Evolutionary conservation across 2,888 invertebrate genomes (phyloP).

Genomic region (Phengaris alcon): DNA sequence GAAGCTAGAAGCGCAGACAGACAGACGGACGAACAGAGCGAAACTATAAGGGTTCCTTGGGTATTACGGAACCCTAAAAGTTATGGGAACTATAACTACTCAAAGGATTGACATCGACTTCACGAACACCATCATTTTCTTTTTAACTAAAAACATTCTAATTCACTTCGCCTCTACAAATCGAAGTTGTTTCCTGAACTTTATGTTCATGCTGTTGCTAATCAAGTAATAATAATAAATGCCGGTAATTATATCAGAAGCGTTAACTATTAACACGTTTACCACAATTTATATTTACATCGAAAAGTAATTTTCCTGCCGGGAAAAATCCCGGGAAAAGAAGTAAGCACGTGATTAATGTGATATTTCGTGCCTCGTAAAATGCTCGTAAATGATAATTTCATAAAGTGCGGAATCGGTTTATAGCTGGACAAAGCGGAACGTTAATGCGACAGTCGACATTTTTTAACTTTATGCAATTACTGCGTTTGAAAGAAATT

Average conservation of each 20-base stretch:
- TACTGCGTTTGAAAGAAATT: too few species aligned
- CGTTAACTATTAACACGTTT: not conserved
- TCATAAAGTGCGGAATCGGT: not conserved
- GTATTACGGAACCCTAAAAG: too few species aligned
- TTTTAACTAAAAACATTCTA: too few species aligned
- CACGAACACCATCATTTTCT: too few species aligned
- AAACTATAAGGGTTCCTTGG: too few species aligned
- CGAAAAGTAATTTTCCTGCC: not conserved
- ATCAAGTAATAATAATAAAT: not conserved
- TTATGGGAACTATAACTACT: too few species aligned
- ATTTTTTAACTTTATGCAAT: not conserved
- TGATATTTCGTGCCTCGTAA: not conserved
- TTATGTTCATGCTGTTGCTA: not conserved
- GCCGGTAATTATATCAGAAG: not conserved
- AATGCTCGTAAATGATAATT: slow-evolving; percentile 4
- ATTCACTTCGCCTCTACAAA: too few species aligned
- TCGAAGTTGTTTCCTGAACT: too few species aligned
- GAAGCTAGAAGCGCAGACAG: too few species aligned
- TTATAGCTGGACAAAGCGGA: not conserved
- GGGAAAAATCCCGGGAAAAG: not conserved
- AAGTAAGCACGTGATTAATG: not conserved
- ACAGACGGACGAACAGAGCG: too few species aligned
- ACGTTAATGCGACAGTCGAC: not conserved
- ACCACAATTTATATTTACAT: not conserved
- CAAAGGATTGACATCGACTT: too few species aligned